Evolutionary conservation across 1,140 invertebrate species (phyloP).

Genomic region (Ceratina australensis): DNA sequence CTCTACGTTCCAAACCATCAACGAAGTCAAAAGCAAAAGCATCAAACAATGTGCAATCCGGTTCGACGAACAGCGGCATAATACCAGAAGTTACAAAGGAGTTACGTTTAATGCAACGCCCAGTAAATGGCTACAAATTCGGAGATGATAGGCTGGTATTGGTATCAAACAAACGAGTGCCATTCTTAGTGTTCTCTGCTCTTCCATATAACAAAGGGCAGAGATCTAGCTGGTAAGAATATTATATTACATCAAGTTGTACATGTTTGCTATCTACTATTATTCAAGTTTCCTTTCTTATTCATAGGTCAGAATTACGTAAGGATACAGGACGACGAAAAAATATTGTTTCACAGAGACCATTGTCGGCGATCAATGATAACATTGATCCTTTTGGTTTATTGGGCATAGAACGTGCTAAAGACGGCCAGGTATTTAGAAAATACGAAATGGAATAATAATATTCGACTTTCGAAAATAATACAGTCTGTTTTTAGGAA

Average conservation of each 20-base stretch:
- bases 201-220: constrained; percentile 88
- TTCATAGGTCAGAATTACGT: constrained; percentile 84
- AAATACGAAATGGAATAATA: background rate
- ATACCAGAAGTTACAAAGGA: constrained; percentile 76
- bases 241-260: background rate
- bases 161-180: constrained; percentile 85
- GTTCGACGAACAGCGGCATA: constrained; percentile 70
- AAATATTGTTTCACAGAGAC: constrained; percentile 89
- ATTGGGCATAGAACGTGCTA: constrained; percentile 88
- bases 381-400: constrained; percentile 91
- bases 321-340: constrained; percentile 88
- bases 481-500: constrained; percentile 78
- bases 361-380: constrained; percentile 91
- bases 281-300: constrained; percentile 20
- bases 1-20: constrained; percentile 72
- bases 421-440: constrained; percentile 87
- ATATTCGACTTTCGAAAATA: constrained; percentile 18
- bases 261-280: background rate
- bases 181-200: constrained; percentile 90
- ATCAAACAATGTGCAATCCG: constrained; percentile 67
- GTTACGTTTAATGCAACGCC: constrained; percentile 76
- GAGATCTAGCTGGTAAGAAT: constrained; percentile 82
- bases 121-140: constrained; percentile 83
- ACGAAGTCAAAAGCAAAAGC: constrained; percentile 70
- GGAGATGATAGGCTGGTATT: constrained; percentile 89